Evolutionary conservation across 2,797 vertebrate species (phyloP).

Genomic region (Hozukius guyotensis): DNA sequence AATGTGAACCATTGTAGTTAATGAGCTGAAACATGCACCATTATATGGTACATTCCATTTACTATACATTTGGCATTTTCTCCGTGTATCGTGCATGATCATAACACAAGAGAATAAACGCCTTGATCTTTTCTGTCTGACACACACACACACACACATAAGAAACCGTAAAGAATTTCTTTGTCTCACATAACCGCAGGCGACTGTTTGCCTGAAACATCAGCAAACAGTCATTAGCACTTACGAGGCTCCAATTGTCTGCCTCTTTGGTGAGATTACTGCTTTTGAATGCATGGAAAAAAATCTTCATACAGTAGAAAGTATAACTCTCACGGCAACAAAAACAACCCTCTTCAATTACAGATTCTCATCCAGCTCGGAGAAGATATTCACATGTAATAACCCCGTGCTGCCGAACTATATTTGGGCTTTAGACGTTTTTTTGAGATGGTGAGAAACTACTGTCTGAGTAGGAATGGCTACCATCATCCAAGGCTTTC

Average conservation of each 20-base stretch:
- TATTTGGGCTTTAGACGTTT: constrained; percentile 53
- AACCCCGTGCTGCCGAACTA: constrained; percentile 44
- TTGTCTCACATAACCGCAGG: constrained; percentile 41
- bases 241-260: constrained; percentile 60
- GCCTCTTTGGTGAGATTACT: constrained; percentile 64
- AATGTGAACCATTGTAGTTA: not conserved
- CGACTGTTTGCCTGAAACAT: constrained; percentile 49
- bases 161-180: constrained; percentile 9
- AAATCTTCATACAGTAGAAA: constrained; percentile 22
- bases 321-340: constrained; percentile 25
- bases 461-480: constrained; percentile 29
- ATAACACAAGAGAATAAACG: not conserved
- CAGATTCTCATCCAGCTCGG: constrained; percentile 31
- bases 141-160: not conserved
- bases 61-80: not conserved
- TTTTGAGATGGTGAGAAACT: constrained; percentile 61
- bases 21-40: constrained; percentile 2
- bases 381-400: constrained; percentile 35
- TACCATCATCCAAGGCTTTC: constrained; percentile 13
- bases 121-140: not conserved
- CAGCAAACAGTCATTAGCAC: constrained; percentile 74
- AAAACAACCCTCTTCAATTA: constrained; percentile 33
- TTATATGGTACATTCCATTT: not conserved
- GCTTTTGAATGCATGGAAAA: constrained; percentile 47
- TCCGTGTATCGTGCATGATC: not conserved